phyloP scores from a whole-genome alignment of 2,797 vertebrate genomes.

The Falco naumanni region DNA sequence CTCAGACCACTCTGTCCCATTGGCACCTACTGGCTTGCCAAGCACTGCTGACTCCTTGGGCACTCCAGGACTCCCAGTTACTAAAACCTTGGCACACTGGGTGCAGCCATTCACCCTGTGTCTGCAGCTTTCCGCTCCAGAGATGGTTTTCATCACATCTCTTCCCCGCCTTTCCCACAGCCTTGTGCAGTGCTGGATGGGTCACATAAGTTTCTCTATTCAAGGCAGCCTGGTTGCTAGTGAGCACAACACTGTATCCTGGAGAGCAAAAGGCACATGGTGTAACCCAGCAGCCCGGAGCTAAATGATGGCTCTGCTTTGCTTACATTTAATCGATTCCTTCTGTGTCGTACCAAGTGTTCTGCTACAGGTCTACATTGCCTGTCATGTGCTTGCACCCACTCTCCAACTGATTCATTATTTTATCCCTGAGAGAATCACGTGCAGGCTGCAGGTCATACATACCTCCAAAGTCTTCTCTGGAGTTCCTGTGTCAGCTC shows the following conservation, averaged over 20 bases:
- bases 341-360: not conserved
- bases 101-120: not conserved
- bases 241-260: not conserved
- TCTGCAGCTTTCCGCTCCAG: not conserved
- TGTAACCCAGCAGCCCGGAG: not conserved
- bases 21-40: not conserved
- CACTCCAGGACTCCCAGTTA: not conserved
- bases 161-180: not conserved
- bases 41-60: not conserved
- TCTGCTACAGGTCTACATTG: conserved; percentile 12
- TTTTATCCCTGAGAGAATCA: not conserved
- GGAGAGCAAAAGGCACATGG: conserved; percentile 2
- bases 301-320: not conserved
- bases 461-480: not conserved
- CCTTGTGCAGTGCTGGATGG: accelerated
- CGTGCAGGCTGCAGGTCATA: not conserved
- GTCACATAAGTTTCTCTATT: not conserved
- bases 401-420: conserved; percentile 27
- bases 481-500: not conserved
- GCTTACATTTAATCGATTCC: not conserved
- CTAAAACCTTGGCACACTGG: not conserved
- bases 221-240: not conserved
- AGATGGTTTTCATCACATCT: not conserved
- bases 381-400: not conserved
- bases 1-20: not conserved